Evolutionary conservation across 1,140 invertebrate genomes (phyloP).

Genomic region (Phymorhynchus buccinoides): DNA sequence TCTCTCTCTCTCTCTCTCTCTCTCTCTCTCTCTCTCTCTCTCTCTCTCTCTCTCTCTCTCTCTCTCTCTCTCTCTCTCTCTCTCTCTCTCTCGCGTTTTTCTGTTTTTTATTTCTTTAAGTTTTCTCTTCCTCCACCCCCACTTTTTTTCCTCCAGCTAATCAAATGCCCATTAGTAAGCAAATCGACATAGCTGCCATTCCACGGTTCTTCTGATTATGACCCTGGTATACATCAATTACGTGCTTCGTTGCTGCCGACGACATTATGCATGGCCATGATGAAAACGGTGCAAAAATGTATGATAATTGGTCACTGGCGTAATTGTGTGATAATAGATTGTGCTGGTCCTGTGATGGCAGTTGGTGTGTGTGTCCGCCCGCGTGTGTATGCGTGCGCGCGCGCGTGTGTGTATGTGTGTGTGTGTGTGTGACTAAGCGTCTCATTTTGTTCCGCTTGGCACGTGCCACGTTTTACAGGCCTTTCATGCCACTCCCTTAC

Average conservation of each 20-base stretch:
- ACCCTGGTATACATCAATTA: too few relatives aligned
- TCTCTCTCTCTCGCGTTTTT: slow-evolving; percentile 5
- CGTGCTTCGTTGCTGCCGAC: too few relatives aligned
- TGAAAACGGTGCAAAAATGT: too few relatives aligned
- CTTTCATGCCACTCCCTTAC: background rate
- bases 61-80: background rate
- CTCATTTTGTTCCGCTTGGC: background rate
- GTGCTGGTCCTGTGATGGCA: too few relatives aligned
- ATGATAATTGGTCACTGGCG: background rate
- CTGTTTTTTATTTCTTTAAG: too few relatives aligned
- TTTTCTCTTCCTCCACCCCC: too few relatives aligned
- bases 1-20: slow-evolving; percentile 25
- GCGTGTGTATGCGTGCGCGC: background rate
- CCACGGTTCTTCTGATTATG: too few relatives aligned
- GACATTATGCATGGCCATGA: too few relatives aligned
- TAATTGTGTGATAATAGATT: too few relatives aligned
- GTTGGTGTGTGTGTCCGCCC: slow-evolving; percentile 5
- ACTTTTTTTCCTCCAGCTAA: too few relatives aligned
- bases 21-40: background rate
- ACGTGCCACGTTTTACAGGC: background rate
- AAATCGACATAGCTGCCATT: too few relatives aligned
- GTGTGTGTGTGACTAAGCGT: background rate
- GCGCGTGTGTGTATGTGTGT: background rate
- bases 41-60: background rate
- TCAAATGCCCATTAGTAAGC: too few relatives aligned